Conservation (phyloP, 2,113 vertebrate genomes). For the Lepisosteus oculatus region DNA sequence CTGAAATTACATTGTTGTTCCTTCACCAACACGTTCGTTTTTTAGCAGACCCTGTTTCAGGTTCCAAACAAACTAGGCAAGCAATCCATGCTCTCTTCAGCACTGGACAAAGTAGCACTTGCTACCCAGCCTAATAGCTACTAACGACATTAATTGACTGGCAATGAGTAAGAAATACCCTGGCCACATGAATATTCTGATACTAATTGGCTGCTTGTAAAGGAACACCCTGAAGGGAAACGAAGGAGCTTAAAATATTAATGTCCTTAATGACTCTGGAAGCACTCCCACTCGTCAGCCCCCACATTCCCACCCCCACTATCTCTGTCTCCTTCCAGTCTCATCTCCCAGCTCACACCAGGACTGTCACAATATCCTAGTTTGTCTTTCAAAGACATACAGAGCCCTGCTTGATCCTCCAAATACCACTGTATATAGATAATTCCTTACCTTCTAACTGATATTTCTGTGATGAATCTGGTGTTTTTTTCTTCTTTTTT, state of each 20-base stretch:
- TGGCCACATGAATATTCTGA: slow-evolving; percentile 37
- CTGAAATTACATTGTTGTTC: too few species aligned
- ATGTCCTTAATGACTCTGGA: slow-evolving; percentile 61
- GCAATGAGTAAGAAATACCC: slow-evolving; percentile 41
- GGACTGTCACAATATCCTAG: slow-evolving; percentile 27
- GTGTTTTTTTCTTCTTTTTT: neutral
- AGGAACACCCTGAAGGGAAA: slow-evolving; percentile 55
- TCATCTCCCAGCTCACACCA: slow-evolving; percentile 1
- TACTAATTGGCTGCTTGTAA: slow-evolving; percentile 62
- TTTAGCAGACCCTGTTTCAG: neutral
- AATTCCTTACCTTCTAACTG: neutral
- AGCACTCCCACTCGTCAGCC: slow-evolving; percentile 38
- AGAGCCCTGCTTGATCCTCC: neutral
- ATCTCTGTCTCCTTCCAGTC: slow-evolving; percentile 22
- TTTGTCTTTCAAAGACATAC: slow-evolving; percentile 24
- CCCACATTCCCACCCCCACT: slow-evolving; percentile 7
- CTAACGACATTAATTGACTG: slow-evolving; percentile 57
- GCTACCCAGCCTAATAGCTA: slow-evolving; percentile 47
- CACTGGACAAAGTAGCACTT: slow-evolving; percentile 30
- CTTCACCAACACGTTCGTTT: slow-evolving; percentile 2
- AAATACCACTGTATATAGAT: neutral
- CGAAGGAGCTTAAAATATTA: slow-evolving; percentile 72
- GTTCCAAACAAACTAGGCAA: neutral
- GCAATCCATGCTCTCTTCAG: neutral
- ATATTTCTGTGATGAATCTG: neutral